Evolutionary conservation across 2,797 vertebrate species (phyloP).

Genomic region (Gallinago nigripennis): DNA sequence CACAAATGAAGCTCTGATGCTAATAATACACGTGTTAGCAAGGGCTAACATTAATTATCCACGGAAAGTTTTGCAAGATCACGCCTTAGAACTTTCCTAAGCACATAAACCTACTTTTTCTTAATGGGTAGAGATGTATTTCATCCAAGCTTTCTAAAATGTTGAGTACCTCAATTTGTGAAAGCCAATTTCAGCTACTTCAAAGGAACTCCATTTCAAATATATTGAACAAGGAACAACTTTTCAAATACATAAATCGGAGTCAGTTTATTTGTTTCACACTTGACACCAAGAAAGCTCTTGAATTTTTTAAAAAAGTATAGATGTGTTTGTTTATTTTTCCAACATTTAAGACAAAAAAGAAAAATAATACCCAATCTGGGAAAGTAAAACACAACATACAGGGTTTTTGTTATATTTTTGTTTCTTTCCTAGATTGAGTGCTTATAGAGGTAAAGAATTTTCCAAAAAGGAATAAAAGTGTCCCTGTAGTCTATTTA

Average conservation of each 20-base stretch:
- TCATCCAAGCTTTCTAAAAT: background rate
- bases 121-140: background rate
- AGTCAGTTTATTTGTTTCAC: background rate
- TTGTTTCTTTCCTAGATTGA: background rate
- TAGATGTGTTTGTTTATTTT: background rate
- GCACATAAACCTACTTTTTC: background rate
- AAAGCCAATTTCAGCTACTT: background rate
- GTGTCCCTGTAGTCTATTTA: background rate
- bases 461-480: background rate
- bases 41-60: background rate
- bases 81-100: background rate
- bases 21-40: background rate
- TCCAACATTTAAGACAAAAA: background rate
- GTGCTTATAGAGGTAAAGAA: background rate
- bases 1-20: background rate
- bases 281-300: background rate
- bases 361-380: background rate
- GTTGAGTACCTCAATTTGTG: background rate
- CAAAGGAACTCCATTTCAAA: background rate
- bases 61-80: background rate
- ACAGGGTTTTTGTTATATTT: background rate
- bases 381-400: background rate
- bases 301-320: background rate
- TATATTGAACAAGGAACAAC: rapidly evolving
- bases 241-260: background rate